A percentile compares a stretch with the other conserved stretches of the same genome.
phyloP scores from a whole-genome alignment of 2,113 vertebrate species.

The Phaethon lepturus region DNA sequence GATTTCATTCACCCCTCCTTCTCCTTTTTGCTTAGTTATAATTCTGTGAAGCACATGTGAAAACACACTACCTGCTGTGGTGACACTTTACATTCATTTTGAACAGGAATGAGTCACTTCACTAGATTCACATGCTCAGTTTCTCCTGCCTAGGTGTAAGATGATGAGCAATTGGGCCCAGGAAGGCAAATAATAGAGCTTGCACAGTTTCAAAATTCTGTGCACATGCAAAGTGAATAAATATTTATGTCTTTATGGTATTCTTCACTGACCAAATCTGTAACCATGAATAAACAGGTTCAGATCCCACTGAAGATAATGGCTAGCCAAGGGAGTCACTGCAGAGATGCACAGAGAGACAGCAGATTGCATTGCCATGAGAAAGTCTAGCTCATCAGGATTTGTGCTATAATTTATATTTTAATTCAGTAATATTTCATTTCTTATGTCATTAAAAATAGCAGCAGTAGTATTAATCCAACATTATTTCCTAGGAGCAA shows the following conservation, averaged over 20 bases:
- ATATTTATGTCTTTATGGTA: background rate
- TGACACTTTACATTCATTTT: slow-evolving; percentile 7
- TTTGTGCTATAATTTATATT: background rate
- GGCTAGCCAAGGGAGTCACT: background rate
- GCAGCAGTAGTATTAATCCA: background rate
- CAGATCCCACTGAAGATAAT: background rate
- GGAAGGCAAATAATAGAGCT: background rate
- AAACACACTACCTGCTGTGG: background rate
- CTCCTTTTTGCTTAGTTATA: background rate
- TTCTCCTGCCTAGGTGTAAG: background rate
- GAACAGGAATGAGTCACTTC: background rate
- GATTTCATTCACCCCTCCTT: background rate
- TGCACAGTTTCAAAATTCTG: background rate
- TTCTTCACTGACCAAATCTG: background rate
- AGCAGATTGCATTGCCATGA: background rate
- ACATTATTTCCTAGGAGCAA: background rate
- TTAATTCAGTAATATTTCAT: background rate
- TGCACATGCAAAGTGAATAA: background rate
- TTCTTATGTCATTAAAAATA: background rate
- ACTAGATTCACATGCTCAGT: background rate
- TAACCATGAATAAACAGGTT: background rate
- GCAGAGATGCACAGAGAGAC: background rate
- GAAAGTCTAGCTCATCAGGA: background rate
- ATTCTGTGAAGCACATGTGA: background rate
- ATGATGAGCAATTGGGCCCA: background rate